A percentile compares a stretch with the other conserved stretches of the same genome.
These are phyloP conservation scores for Drosophila biarmipes DNA, from an alignment of 1,140 invertebrate species.

Conservation along the genomic window DNA sequence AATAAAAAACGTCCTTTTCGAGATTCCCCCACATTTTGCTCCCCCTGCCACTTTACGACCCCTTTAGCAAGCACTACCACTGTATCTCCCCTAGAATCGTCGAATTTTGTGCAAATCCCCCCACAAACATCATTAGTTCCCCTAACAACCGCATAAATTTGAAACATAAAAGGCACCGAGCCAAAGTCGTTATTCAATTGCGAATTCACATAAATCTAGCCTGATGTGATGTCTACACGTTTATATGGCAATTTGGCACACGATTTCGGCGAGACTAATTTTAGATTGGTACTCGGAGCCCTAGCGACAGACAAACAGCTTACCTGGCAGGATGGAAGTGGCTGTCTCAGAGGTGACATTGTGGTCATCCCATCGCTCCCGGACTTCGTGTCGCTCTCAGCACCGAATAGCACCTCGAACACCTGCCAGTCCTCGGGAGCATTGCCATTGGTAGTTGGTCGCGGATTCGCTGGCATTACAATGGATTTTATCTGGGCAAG, in stretches of 20 bases:
- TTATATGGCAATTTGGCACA: constrained; percentile 70
- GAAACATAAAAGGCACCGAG: constrained; percentile 58
- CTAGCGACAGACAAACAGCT: constrained; percentile 22
- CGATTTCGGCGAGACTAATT: constrained; percentile 51
- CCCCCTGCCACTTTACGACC: constrained; percentile 1
- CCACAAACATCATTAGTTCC: constrained; percentile 51
- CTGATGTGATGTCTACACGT: constrained; percentile 23
- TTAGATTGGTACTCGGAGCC: constrained; percentile 67
- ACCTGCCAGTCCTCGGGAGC: constrained; percentile 88
- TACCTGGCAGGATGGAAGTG: constrained; percentile 27
- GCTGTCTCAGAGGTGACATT: constrained; percentile 19
- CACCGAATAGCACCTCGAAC: constrained; percentile 87
- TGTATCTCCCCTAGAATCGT: constrained; percentile 11
- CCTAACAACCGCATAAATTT: constrained; percentile 80
- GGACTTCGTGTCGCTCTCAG: constrained; percentile 1
- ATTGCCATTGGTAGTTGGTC: constrained; percentile 82
- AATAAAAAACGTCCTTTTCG: no score
- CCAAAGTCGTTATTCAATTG: constrained; percentile 45
- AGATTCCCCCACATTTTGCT: neutral
- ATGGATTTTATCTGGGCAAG: constrained; percentile 7
- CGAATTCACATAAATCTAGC: constrained; percentile 52
- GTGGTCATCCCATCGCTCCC: neutral
- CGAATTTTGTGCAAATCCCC: constrained; percentile 54
- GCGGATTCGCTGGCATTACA: constrained; percentile 60
- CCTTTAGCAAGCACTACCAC: constrained; percentile 8